Evolutionary conservation across 2,797 vertebrate species (phyloP).

Genomic region (Choloepus didactylus): DNA sequence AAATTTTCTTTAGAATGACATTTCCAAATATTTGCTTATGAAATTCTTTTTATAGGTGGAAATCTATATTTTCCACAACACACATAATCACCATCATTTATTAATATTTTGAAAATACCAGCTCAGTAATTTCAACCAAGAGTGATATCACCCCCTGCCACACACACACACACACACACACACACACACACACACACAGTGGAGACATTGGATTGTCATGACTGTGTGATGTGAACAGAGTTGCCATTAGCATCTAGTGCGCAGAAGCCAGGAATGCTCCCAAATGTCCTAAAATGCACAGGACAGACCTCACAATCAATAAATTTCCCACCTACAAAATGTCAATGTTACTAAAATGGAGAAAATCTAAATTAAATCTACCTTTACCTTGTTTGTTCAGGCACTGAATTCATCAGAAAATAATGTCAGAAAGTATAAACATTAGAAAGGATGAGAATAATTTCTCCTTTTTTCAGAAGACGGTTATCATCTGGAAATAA

Average conservation of each 20-base stretch:
- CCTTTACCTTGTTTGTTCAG: background rate
- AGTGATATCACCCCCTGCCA: background rate
- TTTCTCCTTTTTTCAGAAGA: background rate
- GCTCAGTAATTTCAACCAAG: background rate
- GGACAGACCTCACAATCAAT: background rate
- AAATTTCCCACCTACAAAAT: background rate
- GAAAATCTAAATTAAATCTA: background rate
- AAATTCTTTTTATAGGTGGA: background rate
- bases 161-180: too few species aligned
- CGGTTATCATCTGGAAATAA: background rate
- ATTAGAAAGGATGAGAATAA: background rate
- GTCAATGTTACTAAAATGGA: background rate
- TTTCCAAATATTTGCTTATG: background rate
- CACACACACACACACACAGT: too few species aligned
- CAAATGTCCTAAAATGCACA: background rate
- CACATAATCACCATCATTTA: background rate
- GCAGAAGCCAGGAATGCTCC: background rate
- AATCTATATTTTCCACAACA: background rate
- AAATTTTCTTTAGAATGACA: background rate
- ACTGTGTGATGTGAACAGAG: background rate
- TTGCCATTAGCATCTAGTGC: background rate
- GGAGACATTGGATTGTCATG: background rate
- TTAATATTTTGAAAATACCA: background rate
- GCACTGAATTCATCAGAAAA: background rate
- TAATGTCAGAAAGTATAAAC: background rate